Evolutionary conservation across 2,113 vertebrate species (phyloP).

Genomic region (Callospermophilus lateralis): DNA sequence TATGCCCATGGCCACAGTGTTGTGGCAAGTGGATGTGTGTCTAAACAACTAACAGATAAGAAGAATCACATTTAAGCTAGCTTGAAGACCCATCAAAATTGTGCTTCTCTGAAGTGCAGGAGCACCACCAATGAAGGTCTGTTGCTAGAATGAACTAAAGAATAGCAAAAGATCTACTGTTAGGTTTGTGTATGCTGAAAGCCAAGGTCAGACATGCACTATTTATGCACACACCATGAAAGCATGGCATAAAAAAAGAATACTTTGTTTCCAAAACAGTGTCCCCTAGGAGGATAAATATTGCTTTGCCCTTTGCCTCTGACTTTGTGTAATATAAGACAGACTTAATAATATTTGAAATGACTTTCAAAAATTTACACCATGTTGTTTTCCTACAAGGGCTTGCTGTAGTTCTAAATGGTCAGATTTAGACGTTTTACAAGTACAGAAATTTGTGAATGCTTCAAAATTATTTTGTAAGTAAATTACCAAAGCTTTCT

Average conservation of each 20-base stretch:
- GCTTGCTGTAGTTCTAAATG: neutral
- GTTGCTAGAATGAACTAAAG: neutral
- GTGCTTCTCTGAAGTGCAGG: neutral
- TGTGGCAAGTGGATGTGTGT: neutral
- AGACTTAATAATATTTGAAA: neutral
- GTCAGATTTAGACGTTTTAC: neutral
- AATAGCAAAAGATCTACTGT: constrained; percentile 4
- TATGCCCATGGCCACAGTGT: neutral
- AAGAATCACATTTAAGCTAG: neutral
- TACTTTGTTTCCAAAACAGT: constrained; percentile 71
- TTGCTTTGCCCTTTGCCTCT: constrained; percentile 35
- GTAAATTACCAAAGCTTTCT: constrained; percentile 21
- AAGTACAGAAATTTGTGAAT: neutral
- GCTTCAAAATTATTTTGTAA: neutral
- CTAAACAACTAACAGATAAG: neutral
- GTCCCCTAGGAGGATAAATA: constrained; percentile 28
- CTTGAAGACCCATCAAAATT: neutral
- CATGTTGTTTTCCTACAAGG: neutral
- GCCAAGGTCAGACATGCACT: constrained; percentile 2
- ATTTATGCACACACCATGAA: constrained; percentile 39
- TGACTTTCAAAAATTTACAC: constrained; percentile 16
- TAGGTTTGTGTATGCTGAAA: neutral
- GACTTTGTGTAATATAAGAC: neutral
- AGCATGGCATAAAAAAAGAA: constrained; percentile 8
- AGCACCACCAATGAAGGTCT: constrained; percentile 16